phyloP scores from a whole-genome alignment of 2,888 invertebrate species.

The Latrodectus hesperus region DNA sequence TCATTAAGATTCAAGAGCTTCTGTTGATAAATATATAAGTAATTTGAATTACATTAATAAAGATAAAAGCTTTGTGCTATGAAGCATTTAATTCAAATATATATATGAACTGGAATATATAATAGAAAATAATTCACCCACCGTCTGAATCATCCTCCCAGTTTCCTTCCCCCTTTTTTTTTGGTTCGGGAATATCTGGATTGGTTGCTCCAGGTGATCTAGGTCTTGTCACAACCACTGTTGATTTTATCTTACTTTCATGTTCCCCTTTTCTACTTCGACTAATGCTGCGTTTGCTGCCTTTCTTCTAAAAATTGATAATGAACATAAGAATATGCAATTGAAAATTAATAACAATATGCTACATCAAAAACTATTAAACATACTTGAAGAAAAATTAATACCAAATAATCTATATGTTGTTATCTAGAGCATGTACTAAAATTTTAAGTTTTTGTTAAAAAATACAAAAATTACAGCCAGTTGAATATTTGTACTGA shows the following conservation, averaged over 20 bases:
- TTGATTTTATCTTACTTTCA: constrained; percentile 71
- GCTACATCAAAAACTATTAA: background rate
- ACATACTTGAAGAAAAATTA: too few species aligned
- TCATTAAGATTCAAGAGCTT: too few species aligned
- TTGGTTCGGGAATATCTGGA: constrained; percentile 53
- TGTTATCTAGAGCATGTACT: too few species aligned
- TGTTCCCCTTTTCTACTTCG: constrained; percentile 69
- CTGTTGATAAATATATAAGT: too few species aligned
- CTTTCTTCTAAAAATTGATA: constrained; percentile 45
- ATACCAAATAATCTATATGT: too few species aligned
- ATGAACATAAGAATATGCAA: background rate
- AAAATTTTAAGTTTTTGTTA: too few species aligned
- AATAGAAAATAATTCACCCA: constrained; percentile 3
- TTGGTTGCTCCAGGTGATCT: constrained; percentile 45
- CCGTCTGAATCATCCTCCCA: constrained; percentile 69
- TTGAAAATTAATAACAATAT: background rate
- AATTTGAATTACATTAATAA: too few species aligned
- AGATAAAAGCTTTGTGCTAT: too few species aligned
- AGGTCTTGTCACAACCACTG: constrained; percentile 71
- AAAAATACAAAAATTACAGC: too few species aligned
- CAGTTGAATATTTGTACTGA: too few species aligned
- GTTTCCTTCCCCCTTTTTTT: constrained; percentile 62
- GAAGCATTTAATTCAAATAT: too few species aligned
- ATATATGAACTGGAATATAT: too few species aligned
- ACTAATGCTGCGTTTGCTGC: constrained; percentile 58